Evolutionary conservation across 2,113 vertebrate genomes (phyloP).

Genomic region (Lasiurus borealis): DNA sequence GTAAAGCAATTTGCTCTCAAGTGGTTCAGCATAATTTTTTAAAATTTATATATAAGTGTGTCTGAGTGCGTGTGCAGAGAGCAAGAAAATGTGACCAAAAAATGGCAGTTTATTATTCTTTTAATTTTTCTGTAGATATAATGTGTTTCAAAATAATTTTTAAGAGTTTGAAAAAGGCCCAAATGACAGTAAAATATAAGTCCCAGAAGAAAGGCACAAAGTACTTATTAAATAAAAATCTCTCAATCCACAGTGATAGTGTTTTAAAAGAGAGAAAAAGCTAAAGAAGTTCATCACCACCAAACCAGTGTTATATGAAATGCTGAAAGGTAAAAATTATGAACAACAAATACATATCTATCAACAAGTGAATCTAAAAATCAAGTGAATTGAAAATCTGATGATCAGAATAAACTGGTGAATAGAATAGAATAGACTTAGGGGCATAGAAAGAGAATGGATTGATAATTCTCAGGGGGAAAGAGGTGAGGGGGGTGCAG

Average conservation of each 20-base stretch:
- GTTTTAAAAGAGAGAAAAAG: not conserved
- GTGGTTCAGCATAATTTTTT: conserved; percentile 6
- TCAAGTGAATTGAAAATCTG: no score
- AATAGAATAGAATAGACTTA: no score
- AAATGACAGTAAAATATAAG: conserved; percentile 42
- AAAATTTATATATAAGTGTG: not conserved
- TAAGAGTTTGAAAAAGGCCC: not conserved
- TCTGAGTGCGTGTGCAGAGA: not conserved
- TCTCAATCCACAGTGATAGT: not conserved
- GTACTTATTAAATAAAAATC: conserved; percentile 25
- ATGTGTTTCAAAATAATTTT: conserved; percentile 17
- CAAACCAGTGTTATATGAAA: no score
- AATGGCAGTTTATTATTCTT: not conserved
- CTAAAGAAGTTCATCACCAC: no score
- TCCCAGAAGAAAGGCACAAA: not conserved
- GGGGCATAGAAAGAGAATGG: no score
- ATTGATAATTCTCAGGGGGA: no score
- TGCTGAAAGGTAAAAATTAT: no score
- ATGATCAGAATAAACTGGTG: no score
- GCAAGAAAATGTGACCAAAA: not conserved
- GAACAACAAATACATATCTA: no score
- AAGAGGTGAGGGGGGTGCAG: no score
- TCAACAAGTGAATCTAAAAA: no score
- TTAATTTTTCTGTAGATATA: conserved; percentile 37
- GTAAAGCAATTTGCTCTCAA: conserved; percentile 39